phyloP scores from a whole-genome alignment of 2,888 invertebrate species.

The Drosophila subquinaria region DNA sequence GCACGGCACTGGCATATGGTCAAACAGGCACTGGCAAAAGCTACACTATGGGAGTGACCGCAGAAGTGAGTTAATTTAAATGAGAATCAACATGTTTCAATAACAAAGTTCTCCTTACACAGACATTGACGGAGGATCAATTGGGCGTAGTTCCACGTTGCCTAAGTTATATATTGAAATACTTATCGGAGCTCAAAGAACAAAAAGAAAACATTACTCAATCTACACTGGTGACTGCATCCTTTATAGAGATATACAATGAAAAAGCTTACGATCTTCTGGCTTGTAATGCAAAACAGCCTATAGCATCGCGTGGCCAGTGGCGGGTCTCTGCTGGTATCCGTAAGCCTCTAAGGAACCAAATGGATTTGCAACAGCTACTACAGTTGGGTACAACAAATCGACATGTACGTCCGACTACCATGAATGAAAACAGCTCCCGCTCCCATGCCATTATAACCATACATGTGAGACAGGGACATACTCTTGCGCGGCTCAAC shows the following conservation, averaged over 20 bases:
- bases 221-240: neutral
- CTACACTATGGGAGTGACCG: neutral
- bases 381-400: neutral
- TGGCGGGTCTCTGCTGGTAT: neutral
- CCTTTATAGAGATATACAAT: neutral
- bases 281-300: neutral
- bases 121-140: neutral
- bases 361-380: neutral
- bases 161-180: neutral
- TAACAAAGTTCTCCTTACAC: neutral
- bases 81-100: neutral
- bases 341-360: neutral
- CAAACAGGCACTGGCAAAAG: neutral
- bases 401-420: neutral
- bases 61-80: slow-evolving; percentile 1
- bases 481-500: neutral
- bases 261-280: slow-evolving; percentile 1
- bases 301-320: neutral
- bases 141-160: neutral
- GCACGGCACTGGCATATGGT: neutral
- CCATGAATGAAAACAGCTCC: neutral
- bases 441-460: neutral
- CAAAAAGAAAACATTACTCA: neutral
- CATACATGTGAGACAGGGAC: neutral
- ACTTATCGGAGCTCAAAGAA: neutral